These are phyloP conservation scores for Hartigia nigra DNA, from an alignment of 2,888 invertebrate genomes.

Conservation along the genomic window DNA sequence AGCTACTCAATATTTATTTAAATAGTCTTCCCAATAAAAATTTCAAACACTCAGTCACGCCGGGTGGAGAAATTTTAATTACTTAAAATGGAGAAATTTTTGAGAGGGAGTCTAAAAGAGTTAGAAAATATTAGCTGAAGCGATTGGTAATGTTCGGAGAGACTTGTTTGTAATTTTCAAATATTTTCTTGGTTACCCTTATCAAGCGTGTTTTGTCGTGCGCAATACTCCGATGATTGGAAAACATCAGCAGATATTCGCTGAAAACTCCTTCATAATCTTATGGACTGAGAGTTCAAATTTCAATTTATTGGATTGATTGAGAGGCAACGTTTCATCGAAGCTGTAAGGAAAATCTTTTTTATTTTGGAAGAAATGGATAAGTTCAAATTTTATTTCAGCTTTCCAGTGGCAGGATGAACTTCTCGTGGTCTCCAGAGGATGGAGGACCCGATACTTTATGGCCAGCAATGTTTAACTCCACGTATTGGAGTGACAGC, in stretches of 20 bases:
- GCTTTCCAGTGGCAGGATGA: slow-evolving; percentile 38
- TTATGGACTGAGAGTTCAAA: neutral
- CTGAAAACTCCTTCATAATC: neutral
- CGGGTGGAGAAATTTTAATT: neutral
- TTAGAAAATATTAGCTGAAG: neutral
- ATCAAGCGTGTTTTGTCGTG: neutral
- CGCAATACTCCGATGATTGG: neutral
- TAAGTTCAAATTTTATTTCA: slow-evolving; percentile 22
- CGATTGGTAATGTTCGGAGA: neutral
- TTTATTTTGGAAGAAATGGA: slow-evolving; percentile 7
- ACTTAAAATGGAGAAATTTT: neutral
- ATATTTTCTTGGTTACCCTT: neutral
- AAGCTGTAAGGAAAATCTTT: neutral
- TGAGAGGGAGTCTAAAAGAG: neutral
- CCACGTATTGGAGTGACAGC: slow-evolving; percentile 28
- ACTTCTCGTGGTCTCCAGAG: slow-evolving; percentile 38
- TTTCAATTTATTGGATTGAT: neutral
- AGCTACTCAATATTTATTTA: neutral
- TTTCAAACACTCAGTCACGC: neutral
- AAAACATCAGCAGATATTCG: neutral
- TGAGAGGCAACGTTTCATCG: neutral
- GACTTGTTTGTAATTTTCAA: neutral
- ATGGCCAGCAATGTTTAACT: slow-evolving; percentile 30
- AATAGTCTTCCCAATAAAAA: neutral
- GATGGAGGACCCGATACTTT: slow-evolving; percentile 31